Percentiles rank a stretch among this genome's conserved stretches.
phyloP scores from a whole-genome alignment of 2,888 invertebrate genomes.

The Eilema sororculum region DNA sequence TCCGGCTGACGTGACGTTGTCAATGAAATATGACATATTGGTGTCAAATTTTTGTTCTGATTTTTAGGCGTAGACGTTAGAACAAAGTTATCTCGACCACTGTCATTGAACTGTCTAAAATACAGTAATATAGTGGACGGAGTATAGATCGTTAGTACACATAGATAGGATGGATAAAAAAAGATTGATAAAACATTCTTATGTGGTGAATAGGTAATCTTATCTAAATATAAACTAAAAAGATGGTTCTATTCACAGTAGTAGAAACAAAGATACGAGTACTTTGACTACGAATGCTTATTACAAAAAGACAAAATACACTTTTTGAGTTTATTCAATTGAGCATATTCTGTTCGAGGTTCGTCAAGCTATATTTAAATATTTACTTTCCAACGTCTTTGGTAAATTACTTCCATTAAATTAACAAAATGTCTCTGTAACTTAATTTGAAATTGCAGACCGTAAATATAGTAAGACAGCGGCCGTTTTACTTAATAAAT shows the following conservation, averaged over 20 bases:
- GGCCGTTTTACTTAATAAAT: slow-evolving; percentile 19
- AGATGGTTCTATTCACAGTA: not conserved
- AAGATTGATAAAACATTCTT: too few relatives aligned
- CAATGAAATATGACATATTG: too few relatives aligned
- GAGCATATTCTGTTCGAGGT: not conserved
- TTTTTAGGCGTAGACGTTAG: too few relatives aligned
- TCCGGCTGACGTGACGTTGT: too few relatives aligned
- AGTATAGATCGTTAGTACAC: too few relatives aligned
- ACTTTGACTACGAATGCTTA: not conserved
- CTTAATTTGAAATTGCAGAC: slow-evolving; percentile 15
- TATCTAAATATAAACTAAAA: not conserved
- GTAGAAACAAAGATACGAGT: not conserved
- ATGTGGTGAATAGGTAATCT: too few relatives aligned
- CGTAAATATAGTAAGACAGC: slow-evolving; percentile 16
- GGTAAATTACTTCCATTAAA: slow-evolving; percentile 11
- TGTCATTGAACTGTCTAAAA: too few relatives aligned
- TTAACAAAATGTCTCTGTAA: slow-evolving; percentile 16
- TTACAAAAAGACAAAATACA: too few relatives aligned
- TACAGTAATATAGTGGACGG: too few relatives aligned
- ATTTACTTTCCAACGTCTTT: slow-evolving; percentile 5
- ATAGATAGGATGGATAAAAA: too few relatives aligned
- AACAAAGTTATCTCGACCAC: too few relatives aligned
- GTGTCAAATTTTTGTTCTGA: too few relatives aligned
- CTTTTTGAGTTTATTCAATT: not conserved
- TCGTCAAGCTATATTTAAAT: slow-evolving; percentile 8